These are phyloP conservation scores for Choloepus hoffmanni DNA, from an alignment of 2,113 vertebrate genomes.

Conservation along the genomic window DNA sequence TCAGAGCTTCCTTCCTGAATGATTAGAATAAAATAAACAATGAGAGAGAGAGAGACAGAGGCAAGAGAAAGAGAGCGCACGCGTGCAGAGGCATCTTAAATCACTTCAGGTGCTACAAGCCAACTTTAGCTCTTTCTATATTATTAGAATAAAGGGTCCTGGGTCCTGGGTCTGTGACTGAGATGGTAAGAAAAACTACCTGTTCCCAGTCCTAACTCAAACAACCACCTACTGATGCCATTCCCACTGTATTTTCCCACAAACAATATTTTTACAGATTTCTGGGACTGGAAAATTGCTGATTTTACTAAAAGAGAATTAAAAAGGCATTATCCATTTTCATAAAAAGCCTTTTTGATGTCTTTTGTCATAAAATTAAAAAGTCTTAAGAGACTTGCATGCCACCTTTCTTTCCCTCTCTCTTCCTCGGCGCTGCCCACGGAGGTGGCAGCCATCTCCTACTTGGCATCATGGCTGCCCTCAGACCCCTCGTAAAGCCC, in stretches of 20 bases:
- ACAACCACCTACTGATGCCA: neutral
- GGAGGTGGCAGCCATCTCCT: too few relatives aligned
- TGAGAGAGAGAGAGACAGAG: neutral
- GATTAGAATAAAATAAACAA: too few relatives aligned
- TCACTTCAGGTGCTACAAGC: neutral
- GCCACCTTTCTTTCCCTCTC: too few relatives aligned
- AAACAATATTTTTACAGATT: slow-evolving; percentile 20
- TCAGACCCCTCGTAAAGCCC: too few relatives aligned
- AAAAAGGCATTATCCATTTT: neutral
- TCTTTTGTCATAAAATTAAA: slow-evolving; percentile 41
- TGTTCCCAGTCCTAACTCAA: neutral
- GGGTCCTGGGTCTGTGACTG: neutral
- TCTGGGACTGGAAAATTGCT: slow-evolving; percentile 25
- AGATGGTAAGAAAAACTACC: neutral
- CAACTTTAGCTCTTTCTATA: neutral
- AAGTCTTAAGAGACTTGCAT: neutral
- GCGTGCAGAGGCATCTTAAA: neutral
- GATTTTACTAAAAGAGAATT: slow-evolving; percentile 30
- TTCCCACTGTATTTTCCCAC: neutral
- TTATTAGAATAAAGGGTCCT: neutral
- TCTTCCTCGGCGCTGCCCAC: too few relatives aligned
- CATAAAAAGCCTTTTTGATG: slow-evolving; percentile 17
- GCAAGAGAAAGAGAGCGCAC: neutral
- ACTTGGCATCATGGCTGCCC: too few relatives aligned
- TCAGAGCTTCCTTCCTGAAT: slow-evolving; percentile 21